Percentiles rank a stretch among this genome's conserved stretches.
Conservation (phyloP, 2,888 invertebrate genomes). For the Sesia bembeciformis region DNA sequence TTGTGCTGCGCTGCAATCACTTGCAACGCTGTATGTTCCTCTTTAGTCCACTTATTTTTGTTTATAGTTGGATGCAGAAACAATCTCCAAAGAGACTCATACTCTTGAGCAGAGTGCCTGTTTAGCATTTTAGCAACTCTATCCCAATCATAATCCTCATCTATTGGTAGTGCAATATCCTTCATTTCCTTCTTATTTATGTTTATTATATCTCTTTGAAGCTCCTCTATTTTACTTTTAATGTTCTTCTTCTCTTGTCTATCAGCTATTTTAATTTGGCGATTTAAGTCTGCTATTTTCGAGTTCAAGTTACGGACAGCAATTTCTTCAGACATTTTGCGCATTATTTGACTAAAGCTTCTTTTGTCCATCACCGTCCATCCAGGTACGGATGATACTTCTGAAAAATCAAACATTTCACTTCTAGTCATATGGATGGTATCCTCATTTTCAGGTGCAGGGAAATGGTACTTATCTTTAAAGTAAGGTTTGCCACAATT, state of each 20-base stretch:
- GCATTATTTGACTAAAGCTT: slow-evolving; percentile 61
- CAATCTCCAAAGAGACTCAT: slow-evolving; percentile 81
- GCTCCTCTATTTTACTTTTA: slow-evolving; percentile 20
- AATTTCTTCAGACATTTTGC: slow-evolving; percentile 37
- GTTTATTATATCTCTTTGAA: slow-evolving; percentile 13
- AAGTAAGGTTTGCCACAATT: slow-evolving; percentile 78
- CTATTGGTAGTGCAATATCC: slow-evolving; percentile 39
- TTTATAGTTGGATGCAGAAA: slow-evolving; percentile 81
- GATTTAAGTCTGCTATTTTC: slow-evolving; percentile 26
- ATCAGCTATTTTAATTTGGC: slow-evolving; percentile 12
- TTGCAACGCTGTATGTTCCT: slow-evolving; percentile 36
- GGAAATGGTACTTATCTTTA: slow-evolving; percentile 72
- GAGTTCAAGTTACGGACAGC: slow-evolving; percentile 22
- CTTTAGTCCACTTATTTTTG: slow-evolving; percentile 46
- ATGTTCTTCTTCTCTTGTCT: slow-evolving; percentile 1
- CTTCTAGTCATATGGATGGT: slow-evolving; percentile 47
- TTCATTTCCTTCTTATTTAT: slow-evolving; percentile 20
- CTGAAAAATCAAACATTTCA: slow-evolving; percentile 60
- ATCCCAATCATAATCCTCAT: slow-evolving; percentile 75
- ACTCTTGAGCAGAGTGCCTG: slow-evolving; percentile 78
- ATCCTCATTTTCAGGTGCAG: slow-evolving; percentile 76
- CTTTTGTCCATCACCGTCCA: slow-evolving; percentile 77
- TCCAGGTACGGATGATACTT: slow-evolving; percentile 48
- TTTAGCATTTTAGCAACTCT: slow-evolving; percentile 58
- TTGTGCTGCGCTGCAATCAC: slow-evolving; percentile 37